Evolutionary conservation across 2,888 invertebrate genomes (phyloP).

Genomic region (Diloba caeruleocephala): DNA sequence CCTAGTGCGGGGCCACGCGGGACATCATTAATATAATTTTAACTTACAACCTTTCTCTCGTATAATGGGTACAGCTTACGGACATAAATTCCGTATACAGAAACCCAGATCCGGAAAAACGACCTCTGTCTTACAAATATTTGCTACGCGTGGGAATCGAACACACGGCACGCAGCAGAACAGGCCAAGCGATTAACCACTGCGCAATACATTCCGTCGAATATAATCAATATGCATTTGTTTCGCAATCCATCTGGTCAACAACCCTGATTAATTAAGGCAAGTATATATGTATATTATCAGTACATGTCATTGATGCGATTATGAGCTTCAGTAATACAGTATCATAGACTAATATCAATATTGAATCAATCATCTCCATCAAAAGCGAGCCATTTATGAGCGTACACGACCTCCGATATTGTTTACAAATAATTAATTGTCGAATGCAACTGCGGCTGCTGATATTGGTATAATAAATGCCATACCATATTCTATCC

Average conservation of each 20-base stretch:
- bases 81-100: no score
- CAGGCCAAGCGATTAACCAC: no score
- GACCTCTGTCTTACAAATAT: no score
- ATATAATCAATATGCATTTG: conserved; percentile 14
- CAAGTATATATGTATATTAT: conserved; percentile 50
- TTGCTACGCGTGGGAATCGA: no score
- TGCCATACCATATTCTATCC: conserved; percentile 76
- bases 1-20: no score
- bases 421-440: conserved; percentile 89
- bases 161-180: no score
- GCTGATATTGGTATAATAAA: conserved; percentile 85
- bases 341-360: conserved; percentile 58
- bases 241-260: conserved; percentile 29
- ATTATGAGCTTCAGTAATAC: conserved; percentile 42
- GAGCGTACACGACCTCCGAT: conserved; percentile 71
- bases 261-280: conserved; percentile 40
- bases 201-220: not conserved
- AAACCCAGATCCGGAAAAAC: no score
- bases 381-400: conserved; percentile 72
- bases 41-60: no score
- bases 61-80: no score
- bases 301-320: conserved; percentile 39
- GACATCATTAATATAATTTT: no score
- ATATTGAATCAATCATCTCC: conserved; percentile 62
- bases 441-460: conserved; percentile 83